phyloP scores from a whole-genome alignment of 2,888 invertebrate genomes.

The Operophtera brumata region DNA sequence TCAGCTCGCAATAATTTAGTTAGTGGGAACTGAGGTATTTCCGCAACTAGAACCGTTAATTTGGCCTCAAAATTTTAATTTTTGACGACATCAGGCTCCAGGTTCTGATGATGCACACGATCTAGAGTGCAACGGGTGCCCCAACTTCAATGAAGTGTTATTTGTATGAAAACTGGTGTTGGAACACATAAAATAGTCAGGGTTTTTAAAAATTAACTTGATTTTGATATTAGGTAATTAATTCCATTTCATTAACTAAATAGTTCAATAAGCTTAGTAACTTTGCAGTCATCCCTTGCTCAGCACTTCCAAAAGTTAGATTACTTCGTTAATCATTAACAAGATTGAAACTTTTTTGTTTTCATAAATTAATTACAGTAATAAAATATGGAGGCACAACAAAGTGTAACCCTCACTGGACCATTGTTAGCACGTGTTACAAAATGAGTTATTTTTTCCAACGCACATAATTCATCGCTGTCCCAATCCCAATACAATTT shows the following conservation, averaged over 20 bases:
- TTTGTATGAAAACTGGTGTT: too few species aligned
- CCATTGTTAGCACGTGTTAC: slow-evolving; percentile 55
- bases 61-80: too few species aligned
- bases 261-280: slow-evolving; percentile 1
- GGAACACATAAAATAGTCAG: too few species aligned
- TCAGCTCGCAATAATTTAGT: too few species aligned
- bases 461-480: slow-evolving; percentile 51
- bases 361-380: slow-evolving; percentile 25
- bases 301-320: slow-evolving; percentile 2
- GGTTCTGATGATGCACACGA: too few species aligned
- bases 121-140: too few species aligned
- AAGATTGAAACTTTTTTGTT: slow-evolving; percentile 9
- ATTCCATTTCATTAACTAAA: neutral
- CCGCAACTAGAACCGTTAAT: too few species aligned
- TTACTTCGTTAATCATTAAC: slow-evolving; percentile 7
- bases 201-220: too few species aligned
- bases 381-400: slow-evolving; percentile 38
- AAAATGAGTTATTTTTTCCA: slow-evolving; percentile 57
- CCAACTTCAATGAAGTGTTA: too few species aligned
- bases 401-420: slow-evolving; percentile 43
- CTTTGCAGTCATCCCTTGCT: neutral
- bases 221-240: neutral
- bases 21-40: too few species aligned
- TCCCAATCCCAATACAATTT: slow-evolving; percentile 50
- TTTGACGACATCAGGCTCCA: too few species aligned